Base-by-base conservation (phyloP, 2,797 vertebrate species). In the Anabacerthia variegaticeps region DNA sequence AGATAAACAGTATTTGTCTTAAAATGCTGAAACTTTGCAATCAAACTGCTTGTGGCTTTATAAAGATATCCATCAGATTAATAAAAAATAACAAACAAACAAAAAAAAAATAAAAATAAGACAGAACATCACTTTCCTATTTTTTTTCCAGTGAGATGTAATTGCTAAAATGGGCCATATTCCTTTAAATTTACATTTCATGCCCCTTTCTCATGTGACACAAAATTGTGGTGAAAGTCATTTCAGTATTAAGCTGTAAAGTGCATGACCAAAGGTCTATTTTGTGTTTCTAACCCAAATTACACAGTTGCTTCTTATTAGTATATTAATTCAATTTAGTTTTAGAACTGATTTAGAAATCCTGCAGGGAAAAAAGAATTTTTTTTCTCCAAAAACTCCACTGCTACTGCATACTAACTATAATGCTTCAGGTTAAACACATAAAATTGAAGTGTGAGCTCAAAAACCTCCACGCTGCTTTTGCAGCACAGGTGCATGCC, bases 281-380 rank as follows among this genome's bases (percentile, higher is more conserved):
- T 96, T 94, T 73, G 39, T 88, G 28, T 87, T 94, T 95, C 54
- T 44, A 79, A 59, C 32, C 23, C 30, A 85, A 88, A 80, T 91
- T 63, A 80, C 44, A 89, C 52, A 67, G 39, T 87, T 76, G 10
- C 6, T 87, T 82, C 61, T 74, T 87, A 79, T 56, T 77, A 73
- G 65, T 56, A 56, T 49, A 93, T 82, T 85, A 93, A 95, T 88
- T 88, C 55, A 76, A 84, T 72, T 76, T 89, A 76, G 80, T 91
- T 93, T 92, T 87, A 74, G 56, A 91, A 85, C 54, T 61, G 56
- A 82, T 69, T 89, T 69, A 77, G 65, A 89, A 94, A 83, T 80
- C 91, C 78, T 74, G 24, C 56, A 77, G 65, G 78, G 65, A 92
- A 28, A 92, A 76, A 24, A 83, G 48, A 8, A 43, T 54, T 43